Evolutionary conservation across 2,888 invertebrate species (phyloP), one percentile per base, ranked within the genome.

Genomic region (Tenthredo mesomela): DNA sequence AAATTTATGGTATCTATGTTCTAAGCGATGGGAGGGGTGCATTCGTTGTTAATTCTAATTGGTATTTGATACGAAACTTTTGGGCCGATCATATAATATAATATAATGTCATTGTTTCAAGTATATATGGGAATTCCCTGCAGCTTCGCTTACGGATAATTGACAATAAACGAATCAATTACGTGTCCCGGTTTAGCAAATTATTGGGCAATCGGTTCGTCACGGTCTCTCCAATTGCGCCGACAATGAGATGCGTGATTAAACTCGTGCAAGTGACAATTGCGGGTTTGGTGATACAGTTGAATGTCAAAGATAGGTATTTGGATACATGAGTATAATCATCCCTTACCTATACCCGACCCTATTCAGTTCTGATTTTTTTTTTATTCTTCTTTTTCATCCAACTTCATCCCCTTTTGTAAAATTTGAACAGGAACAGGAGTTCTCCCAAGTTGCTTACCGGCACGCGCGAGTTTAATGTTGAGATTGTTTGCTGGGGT

Each of bases 101-200:
- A 18, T 18, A 67, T 33, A 33, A 29, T 1, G 6, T 18, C 33
- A 33, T 67, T 6, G 67, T 67, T 33, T 33, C 29, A 6, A 18
- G 29, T 25, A n/a, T 43, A n/a, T 10, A 40, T 61, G 12, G 15
- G 7, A 61, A 80, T 80, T 37, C 58, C 58, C 80, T 25, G 58
- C 37, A 61, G 80, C n/a, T 43, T 61, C 61, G 80, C 40, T 80
- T 80, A 61, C 80, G 61, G 80, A 61, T 80, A 80, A 80, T 80
- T 80, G 37, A 80, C 80, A 43, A 80, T 80, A 58, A 58, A 80
- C 61, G 80, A 80, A 80, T 80, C 80, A 80, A 80, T 80, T 80
- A 80, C 61, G 37, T 40, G 21, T 61, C 40, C 58, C 58, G 80
- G 61, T 61, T 80, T 40, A 80, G 80, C 80, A 61, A 80, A 80